Percentiles rank a stretch among this genome's conserved stretches.
Evolutionary conservation across 1,140 invertebrate species (phyloP).

Genomic region (Drosophila sproati): DNA sequence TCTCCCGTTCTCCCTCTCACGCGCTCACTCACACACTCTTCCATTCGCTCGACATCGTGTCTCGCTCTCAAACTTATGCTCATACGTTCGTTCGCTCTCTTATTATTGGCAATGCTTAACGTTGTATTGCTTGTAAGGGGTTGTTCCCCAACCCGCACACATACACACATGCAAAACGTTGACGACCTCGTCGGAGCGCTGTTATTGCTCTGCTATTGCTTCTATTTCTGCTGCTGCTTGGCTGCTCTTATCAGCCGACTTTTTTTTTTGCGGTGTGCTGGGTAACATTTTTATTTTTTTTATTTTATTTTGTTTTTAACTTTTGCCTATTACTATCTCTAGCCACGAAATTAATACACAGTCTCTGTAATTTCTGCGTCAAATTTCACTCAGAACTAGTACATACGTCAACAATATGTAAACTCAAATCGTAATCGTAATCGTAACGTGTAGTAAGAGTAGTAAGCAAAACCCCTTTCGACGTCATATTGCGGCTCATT

Average conservation of each 20-base stretch:
- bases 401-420: constrained; percentile 27
- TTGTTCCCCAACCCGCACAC: constrained; percentile 16
- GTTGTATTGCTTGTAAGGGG: constrained; percentile 22
- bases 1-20: constrained; percentile 6
- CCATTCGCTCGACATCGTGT: background rate
- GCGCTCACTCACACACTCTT: constrained; percentile 7
- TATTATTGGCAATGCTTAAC: constrained; percentile 11
- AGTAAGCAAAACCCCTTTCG: constrained; percentile 22
- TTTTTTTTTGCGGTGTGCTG: constrained; percentile 46
- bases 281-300: constrained; percentile 65
- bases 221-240: constrained; percentile 15
- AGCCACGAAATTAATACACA: constrained; percentile 63
- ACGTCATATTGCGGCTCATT: constrained; percentile 59
- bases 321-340: constrained; percentile 65
- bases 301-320: constrained; percentile 31
- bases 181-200: constrained; percentile 18
- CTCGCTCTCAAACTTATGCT: constrained; percentile 13
- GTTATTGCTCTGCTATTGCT: constrained; percentile 1
- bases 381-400: constrained; percentile 53
- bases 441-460: constrained; percentile 6
- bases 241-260: constrained; percentile 64
- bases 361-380: constrained; percentile 46
- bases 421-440: constrained; percentile 33
- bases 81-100: constrained; percentile 12
- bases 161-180: background rate